These are phyloP conservation scores for Synaphobranchus kaupii DNA, from an alignment of 2,797 vertebrate species.

Conservation along the genomic window DNA sequence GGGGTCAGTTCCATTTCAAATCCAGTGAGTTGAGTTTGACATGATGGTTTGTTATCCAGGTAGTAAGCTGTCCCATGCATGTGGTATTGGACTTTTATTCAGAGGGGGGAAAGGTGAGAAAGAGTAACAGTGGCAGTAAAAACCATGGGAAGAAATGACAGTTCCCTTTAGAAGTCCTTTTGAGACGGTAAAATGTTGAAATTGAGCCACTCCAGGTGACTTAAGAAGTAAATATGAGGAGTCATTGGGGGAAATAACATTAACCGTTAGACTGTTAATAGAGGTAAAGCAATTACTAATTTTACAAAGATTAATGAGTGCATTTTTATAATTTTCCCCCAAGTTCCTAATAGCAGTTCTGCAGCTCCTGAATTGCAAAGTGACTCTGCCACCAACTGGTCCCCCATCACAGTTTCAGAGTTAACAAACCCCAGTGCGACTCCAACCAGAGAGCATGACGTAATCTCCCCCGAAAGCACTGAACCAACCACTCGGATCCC, in stretches of 20 bases:
- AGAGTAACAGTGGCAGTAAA: neutral
- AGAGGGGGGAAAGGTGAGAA: neutral
- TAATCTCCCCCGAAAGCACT: neutral
- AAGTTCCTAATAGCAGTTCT: neutral
- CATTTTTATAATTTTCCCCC: neutral
- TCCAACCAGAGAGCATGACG: neutral
- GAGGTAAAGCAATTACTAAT: neutral
- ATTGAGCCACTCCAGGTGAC: neutral
- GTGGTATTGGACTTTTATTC: neutral
- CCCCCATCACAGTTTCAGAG: neutral
- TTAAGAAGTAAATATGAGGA: neutral
- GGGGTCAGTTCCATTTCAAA: neutral
- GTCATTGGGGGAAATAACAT: neutral
- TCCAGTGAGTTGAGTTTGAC: neutral
- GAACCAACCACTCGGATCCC: neutral
- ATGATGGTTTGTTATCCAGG: neutral
- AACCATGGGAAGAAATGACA: neutral
- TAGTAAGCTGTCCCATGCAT: neutral
- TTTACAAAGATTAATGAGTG: neutral
- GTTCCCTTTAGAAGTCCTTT: neutral
- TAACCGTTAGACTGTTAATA: neutral
- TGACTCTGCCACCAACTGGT: neutral
- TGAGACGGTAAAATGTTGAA: neutral
- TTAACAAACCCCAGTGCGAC: neutral
- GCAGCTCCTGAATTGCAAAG: constrained; percentile 4